These are phyloP conservation scores for Oryctolagus cuniculus DNA, from an alignment of 2,113 vertebrate genomes.

Conservation along the genomic window mOryCun1.1 NC_091441.1:37741501-37742000, in stretches of 20 bases:
- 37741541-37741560: neutral
- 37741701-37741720: neutral
- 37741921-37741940: conserved; percentile 77
- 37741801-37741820: conserved; percentile 79
- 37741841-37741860: conserved; percentile 85
- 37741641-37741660: neutral
- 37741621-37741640: neutral
- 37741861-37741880: conserved; percentile 78
- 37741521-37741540: neutral
- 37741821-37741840: conserved; percentile 77
- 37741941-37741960: conserved; percentile 75
- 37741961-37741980: conserved; percentile 79
- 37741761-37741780: conserved; percentile 78
- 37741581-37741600: neutral
- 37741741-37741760: conserved; percentile 74
- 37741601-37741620: neutral
- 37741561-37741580: neutral
- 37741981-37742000: conserved; percentile 78
- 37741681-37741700: neutral
- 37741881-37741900: conserved; percentile 81
- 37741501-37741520: neutral
- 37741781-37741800: conserved; percentile 71
- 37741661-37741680: neutral
- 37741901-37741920: conserved; percentile 73
- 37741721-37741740: conserved; percentile 48